These are phyloP conservation scores for Caradrina clavipalpis DNA, from an alignment of 2,888 invertebrate species.

Conservation along the genomic window DNA sequence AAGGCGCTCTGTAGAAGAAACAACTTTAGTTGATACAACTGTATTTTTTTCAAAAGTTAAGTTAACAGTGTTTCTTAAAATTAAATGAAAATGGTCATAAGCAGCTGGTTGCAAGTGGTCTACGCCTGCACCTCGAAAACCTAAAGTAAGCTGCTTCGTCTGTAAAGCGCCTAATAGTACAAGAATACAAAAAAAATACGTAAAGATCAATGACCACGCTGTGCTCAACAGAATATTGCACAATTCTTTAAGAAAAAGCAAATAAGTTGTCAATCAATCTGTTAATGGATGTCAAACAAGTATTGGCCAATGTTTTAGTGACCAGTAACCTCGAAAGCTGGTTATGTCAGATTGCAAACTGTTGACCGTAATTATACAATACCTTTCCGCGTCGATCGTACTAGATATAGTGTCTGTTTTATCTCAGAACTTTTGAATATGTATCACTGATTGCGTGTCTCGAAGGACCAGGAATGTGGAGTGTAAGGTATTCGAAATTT, in stretches of 20 bases:
- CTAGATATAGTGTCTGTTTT: not conserved
- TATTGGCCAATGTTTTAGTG: conserved; percentile 27
- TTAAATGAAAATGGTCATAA: too few species aligned
- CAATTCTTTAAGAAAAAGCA: conserved; percentile 22
- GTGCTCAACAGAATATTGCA: conserved; percentile 6
- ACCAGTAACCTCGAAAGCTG: conserved; percentile 22
- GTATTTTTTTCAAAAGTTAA: too few species aligned
- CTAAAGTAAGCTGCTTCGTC: too few species aligned
- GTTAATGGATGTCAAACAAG: conserved; percentile 34
- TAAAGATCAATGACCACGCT: not conserved
- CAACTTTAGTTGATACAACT: too few species aligned
- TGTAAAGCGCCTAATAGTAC: too few species aligned
- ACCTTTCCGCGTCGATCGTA: not conserved
- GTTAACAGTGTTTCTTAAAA: too few species aligned
- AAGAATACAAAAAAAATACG: not conserved
- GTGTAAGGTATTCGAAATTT: conserved; percentile 8
- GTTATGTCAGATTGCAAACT: conserved; percentile 34
- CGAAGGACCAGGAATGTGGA: conserved; percentile 7
- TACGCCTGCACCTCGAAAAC: too few species aligned
- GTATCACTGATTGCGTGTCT: not conserved
- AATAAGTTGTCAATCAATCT: conserved; percentile 31
- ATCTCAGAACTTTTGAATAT: not conserved
- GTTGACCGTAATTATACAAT: conserved; percentile 27
- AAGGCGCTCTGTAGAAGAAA: too few species aligned
- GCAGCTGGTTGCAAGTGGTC: too few species aligned